These are phyloP conservation scores for Apis dorsata DNA, from an alignment of 1,140 invertebrate species.

Conservation along the genomic window DNA sequence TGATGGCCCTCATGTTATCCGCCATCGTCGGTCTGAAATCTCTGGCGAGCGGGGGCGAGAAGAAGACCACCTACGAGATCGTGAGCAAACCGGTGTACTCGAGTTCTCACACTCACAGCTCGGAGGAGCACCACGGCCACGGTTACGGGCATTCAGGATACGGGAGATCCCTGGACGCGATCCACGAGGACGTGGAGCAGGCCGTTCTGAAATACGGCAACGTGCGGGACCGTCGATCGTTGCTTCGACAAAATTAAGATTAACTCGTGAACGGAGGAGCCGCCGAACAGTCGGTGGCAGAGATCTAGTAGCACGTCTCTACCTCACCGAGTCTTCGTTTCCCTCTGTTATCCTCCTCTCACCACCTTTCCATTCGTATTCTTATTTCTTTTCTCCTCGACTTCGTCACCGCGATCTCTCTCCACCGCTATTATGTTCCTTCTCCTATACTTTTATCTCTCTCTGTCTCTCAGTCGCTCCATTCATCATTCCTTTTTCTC, in stretches of 20 bases:
- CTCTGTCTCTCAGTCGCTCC: not conserved
- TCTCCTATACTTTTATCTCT: not conserved
- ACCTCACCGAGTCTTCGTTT: slow-evolving; percentile 54
- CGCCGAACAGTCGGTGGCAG: slow-evolving; percentile 8
- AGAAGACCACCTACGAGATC: slow-evolving; percentile 91
- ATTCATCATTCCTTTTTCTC: slow-evolving; percentile 28
- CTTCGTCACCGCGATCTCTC: not conserved
- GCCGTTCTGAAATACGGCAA: slow-evolving; percentile 77
- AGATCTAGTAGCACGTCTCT: slow-evolving; percentile 61
- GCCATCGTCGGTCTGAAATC: slow-evolving; percentile 89
- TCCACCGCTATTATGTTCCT: not conserved
- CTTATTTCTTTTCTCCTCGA: not conserved
- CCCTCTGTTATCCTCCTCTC: slow-evolving; percentile 27
- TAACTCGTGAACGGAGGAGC: slow-evolving; percentile 7
- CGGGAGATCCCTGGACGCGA: slow-evolving; percentile 80
- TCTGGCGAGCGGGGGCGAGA: slow-evolving; percentile 83
- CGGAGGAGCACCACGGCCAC: slow-evolving; percentile 83
- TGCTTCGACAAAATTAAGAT: slow-evolving; percentile 47
- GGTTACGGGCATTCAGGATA: slow-evolving; percentile 80
- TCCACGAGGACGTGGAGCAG: slow-evolving; percentile 72
- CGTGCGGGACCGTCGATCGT: slow-evolving; percentile 72
- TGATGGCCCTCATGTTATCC: slow-evolving; percentile 89
- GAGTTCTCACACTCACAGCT: slow-evolving; percentile 86
- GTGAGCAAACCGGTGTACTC: slow-evolving; percentile 89
- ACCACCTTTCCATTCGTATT: slow-evolving; percentile 11